These are phyloP conservation scores for Piliocolobus tephrosceles DNA, from an alignment of 2,113 vertebrate genomes.

Conservation along the genomic window DNA sequence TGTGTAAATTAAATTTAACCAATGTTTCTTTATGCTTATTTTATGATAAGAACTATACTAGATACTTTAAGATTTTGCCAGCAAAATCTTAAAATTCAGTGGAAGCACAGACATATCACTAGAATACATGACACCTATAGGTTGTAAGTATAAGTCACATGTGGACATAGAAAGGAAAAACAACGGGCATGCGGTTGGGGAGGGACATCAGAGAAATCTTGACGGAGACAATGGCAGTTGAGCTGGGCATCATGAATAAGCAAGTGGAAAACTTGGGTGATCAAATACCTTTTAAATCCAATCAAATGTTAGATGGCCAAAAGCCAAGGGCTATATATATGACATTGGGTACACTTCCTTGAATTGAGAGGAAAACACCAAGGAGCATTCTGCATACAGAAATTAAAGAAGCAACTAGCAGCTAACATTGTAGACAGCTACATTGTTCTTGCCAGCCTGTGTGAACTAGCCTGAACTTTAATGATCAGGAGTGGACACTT, in stretches of 20 bases:
- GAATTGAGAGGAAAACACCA: background rate
- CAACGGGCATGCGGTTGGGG: fast-evolving
- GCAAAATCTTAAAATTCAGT: background rate
- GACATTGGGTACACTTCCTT: background rate
- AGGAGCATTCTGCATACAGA: background rate
- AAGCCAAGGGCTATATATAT: background rate
- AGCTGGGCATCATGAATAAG: background rate
- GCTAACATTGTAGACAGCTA: background rate
- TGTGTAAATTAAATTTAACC: background rate
- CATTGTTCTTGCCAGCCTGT: background rate
- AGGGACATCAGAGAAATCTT: background rate
- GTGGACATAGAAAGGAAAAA: background rate
- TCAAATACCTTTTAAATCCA: background rate
- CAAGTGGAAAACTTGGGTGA: background rate
- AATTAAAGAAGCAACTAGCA: background rate
- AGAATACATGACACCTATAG: background rate
- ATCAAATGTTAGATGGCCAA: background rate
- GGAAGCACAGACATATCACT: background rate
- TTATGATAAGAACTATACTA: background rate
- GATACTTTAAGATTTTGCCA: background rate
- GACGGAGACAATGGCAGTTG: background rate
- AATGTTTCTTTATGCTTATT: background rate
- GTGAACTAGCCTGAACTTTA: background rate
- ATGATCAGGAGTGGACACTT: background rate
- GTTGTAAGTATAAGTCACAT: background rate